Conservation (phyloP, 2,797 vertebrate species). For the Danio kyathit region DNA sequence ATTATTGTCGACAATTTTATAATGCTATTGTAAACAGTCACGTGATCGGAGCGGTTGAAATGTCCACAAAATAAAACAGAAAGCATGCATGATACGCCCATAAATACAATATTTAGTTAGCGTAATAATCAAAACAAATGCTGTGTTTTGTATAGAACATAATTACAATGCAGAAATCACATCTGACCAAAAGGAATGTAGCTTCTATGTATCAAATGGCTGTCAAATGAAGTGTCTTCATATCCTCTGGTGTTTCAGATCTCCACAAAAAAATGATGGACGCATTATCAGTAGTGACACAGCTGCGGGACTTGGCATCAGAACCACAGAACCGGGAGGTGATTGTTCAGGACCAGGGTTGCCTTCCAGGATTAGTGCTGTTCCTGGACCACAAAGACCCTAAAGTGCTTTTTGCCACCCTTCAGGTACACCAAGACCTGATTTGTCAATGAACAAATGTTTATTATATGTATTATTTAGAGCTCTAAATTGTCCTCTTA, state of each 20-base stretch:
- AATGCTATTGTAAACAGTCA: not conserved
- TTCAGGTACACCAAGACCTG: conserved; percentile 71
- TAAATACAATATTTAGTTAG: not conserved
- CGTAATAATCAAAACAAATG: not conserved
- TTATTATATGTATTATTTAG: no score
- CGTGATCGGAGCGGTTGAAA: not conserved
- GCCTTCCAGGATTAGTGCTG: conserved; percentile 81
- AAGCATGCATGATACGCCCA: not conserved
- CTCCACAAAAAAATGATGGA: conserved; percentile 72
- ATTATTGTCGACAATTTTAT: not conserved
- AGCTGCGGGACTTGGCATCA: conserved; percentile 81
- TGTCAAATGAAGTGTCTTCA: not conserved
- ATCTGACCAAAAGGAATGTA: not conserved
- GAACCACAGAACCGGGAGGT: conserved; percentile 81
- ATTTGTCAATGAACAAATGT: not conserved
- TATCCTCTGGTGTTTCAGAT: conserved; percentile 23
- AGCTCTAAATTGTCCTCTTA: not conserved
- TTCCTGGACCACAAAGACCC: conserved; percentile 80
- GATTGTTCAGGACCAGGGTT: conserved; percentile 83
- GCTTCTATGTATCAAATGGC: not conserved
- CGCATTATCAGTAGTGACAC: conserved; percentile 78
- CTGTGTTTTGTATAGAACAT: not conserved
- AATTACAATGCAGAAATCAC: not conserved
- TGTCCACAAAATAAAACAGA: not conserved
- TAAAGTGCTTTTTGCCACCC: conserved; percentile 75